phyloP scores from a whole-genome alignment of 2,113 vertebrate species.

The Aramus guarauna region DNA sequence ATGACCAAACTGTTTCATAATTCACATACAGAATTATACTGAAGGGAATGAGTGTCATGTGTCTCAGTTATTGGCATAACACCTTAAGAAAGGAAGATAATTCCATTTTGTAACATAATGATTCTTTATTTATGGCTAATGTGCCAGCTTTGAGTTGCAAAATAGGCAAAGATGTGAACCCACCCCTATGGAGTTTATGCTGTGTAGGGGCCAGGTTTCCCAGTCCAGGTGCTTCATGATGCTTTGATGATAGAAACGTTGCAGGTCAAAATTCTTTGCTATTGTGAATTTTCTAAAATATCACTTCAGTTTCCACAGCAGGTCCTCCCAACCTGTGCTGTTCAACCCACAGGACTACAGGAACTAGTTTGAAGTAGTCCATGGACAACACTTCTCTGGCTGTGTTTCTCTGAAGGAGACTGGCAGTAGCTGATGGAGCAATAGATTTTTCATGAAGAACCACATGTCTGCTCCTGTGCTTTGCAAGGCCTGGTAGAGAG shows the following conservation, averaged over 20 bases:
- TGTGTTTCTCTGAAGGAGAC: neutral
- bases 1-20: neutral
- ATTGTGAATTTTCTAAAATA: neutral
- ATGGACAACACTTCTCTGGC: neutral
- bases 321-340: neutral
- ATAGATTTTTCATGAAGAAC: neutral
- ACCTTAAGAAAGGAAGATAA: neutral
- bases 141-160: neutral
- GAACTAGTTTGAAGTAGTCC: neutral
- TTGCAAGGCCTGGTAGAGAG: neutral
- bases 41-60: neutral
- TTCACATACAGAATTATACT: neutral
- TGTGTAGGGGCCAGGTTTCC: neutral
- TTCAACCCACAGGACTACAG: neutral
- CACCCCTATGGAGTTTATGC: rapidly evolving
- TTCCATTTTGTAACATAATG: neutral
- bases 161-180: neutral
- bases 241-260: neutral
- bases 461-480: neutral
- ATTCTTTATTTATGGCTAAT: neutral
- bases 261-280: neutral
- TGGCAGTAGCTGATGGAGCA: neutral
- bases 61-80: neutral
- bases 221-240: neutral
- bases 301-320: neutral